Percentiles rank a stretch among this genome's conserved stretches.
Evolutionary conservation across 2,113 vertebrate species (phyloP).

Genomic region (Gadus macrocephalus): DNA sequence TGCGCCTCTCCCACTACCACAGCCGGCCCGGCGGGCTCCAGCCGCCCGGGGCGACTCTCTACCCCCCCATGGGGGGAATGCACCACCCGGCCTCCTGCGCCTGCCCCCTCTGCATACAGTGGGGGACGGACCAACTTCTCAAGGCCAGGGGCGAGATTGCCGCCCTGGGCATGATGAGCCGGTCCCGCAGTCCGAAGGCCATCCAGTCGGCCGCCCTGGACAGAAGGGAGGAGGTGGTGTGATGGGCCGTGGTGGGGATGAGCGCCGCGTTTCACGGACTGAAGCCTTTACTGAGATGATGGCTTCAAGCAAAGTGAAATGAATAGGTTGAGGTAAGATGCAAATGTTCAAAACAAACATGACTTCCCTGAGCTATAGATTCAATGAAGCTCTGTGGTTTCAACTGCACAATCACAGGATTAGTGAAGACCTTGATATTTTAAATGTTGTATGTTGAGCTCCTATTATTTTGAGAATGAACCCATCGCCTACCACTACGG

Average conservation of each 20-base stretch:
- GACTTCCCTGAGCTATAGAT: neutral
- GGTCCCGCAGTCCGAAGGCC: constrained; percentile 34
- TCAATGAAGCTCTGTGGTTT: neutral
- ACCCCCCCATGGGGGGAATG: constrained; percentile 35
- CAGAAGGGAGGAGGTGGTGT: constrained; percentile 48
- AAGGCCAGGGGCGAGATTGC: constrained; percentile 45
- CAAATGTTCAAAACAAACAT: neutral
- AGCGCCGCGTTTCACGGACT: neutral
- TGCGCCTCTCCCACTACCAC: constrained; percentile 56
- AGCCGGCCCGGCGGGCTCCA: constrained; percentile 39
- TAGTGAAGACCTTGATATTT: neutral
- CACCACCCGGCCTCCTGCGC: constrained; percentile 60
- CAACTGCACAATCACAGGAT: neutral
- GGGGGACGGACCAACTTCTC: constrained; percentile 57
- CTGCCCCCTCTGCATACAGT: constrained; percentile 64
- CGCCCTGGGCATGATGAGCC: constrained; percentile 31
- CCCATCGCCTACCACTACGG: constrained; percentile 22
- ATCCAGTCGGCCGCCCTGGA: constrained; percentile 37
- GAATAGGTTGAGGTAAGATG: neutral
- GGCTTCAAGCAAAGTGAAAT: neutral
- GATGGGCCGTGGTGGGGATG: neutral
- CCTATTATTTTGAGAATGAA: neutral
- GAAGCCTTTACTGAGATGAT: no score
- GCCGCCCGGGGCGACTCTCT: constrained; percentile 33
- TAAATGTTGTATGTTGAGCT: neutral